Percentiles rank a stretch among this genome's conserved stretches.
Conservation (phyloP, 2,888 invertebrate genomes). For the Xanthorhoe spadicearia region DNA sequence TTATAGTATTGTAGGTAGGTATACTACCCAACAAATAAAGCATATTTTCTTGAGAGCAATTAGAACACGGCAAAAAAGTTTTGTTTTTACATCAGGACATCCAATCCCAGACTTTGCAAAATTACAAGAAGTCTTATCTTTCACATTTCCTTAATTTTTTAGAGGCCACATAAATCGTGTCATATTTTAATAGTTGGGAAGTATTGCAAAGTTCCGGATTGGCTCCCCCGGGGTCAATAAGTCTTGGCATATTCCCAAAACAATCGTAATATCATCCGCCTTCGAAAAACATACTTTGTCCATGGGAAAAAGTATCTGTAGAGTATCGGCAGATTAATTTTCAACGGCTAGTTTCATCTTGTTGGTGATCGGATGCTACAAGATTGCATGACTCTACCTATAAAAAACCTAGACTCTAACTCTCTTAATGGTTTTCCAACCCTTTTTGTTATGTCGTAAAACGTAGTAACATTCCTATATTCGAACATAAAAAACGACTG, state of each 20-base stretch:
- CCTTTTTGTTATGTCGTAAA: too few species aligned
- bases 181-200: constrained; percentile 58
- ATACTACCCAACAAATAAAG: too few species aligned
- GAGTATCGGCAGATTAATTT: constrained; percentile 19
- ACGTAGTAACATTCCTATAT: too few species aligned
- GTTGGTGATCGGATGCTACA: too few species aligned
- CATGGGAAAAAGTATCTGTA: constrained; percentile 46
- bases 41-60: too few species aligned
- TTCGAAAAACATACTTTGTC: constrained; percentile 52
- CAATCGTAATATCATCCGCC: constrained; percentile 70
- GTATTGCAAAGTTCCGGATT: constrained; percentile 48
- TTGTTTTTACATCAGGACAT: neutral
- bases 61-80: too few species aligned
- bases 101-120: neutral
- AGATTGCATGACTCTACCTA: too few species aligned
- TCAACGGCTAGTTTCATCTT: constrained; percentile 15
- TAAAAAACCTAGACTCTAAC: too few species aligned
- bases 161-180: constrained; percentile 56
- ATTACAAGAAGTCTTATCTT: neutral
- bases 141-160: constrained; percentile 17
- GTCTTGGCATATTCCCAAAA: constrained; percentile 81
- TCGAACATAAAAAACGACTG: too few species aligned
- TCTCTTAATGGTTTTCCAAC: too few species aligned
- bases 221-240: constrained; percentile 75
- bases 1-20: too few species aligned